Percentiles rank a stretch among this genome's conserved stretches.
These are phyloP conservation scores for Melangyna quadrimaculata DNA, from an alignment of 2,888 invertebrate species.

Conservation along the genomic window DNA sequence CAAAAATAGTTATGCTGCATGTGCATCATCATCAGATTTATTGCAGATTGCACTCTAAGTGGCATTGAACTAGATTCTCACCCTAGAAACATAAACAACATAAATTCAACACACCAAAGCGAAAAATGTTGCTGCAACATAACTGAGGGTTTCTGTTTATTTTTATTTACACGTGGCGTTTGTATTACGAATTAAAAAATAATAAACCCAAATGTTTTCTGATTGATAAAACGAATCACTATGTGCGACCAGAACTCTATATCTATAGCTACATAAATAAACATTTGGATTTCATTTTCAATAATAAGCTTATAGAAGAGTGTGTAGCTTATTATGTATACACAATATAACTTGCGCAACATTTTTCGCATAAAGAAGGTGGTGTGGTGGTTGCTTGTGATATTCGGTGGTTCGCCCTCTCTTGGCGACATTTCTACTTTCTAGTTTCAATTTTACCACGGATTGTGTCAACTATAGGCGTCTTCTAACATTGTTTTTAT, in stretches of 20 bases:
- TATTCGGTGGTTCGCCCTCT: constrained; percentile 27
- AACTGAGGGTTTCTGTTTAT: neutral
- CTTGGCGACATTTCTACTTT: constrained; percentile 35
- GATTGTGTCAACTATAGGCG: constrained; percentile 52
- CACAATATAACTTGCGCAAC: constrained; percentile 30
- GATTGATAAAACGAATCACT: constrained; percentile 32
- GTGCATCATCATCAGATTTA: neutral
- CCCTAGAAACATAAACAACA: constrained; percentile 5
- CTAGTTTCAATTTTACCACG: too few relatives aligned
- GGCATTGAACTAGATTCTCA: constrained; percentile 65
- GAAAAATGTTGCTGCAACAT: constrained; percentile 58
- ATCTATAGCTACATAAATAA: neutral
- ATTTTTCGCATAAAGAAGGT: constrained; percentile 18
- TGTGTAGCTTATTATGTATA: neutral
- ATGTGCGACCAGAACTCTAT: neutral
- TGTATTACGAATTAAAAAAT: constrained; percentile 4
- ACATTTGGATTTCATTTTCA: constrained; percentile 10
- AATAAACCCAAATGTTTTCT: neutral
- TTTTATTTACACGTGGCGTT: neutral
- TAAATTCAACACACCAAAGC: constrained; percentile 32
- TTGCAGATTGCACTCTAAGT: constrained; percentile 12
- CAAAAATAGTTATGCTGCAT: constrained; percentile 7
- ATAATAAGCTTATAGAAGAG: constrained; percentile 27
- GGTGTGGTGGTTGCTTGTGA: constrained; percentile 1
- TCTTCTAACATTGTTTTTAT: constrained; percentile 51